These are phyloP conservation scores for Helogale parvula DNA, from an alignment of 2,113 vertebrate genomes.

Conservation along the genomic window DNA sequence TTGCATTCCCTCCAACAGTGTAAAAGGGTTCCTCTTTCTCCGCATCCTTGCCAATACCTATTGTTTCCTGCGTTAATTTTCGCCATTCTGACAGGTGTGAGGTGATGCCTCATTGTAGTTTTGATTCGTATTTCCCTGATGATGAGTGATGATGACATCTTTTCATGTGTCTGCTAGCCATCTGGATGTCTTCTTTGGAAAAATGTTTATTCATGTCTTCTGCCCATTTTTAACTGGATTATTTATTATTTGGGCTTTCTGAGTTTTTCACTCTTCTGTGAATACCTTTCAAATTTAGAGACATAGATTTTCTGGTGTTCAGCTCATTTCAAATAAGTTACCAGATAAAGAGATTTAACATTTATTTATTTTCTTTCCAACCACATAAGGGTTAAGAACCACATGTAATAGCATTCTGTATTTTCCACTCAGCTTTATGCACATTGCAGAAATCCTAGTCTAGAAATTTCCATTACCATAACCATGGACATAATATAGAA, in stretches of 20 bases:
- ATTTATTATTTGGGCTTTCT: neutral
- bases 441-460: neutral
- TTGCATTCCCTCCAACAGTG: neutral
- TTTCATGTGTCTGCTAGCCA: neutral
- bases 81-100: neutral
- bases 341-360: neutral
- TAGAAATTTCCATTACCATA: neutral
- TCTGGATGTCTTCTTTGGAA: neutral
- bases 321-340: neutral
- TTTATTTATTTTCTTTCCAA: neutral
- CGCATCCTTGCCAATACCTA: neutral
- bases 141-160: neutral
- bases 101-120: neutral
- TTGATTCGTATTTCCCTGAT: neutral
- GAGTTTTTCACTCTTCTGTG: neutral
- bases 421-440: neutral
- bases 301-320: neutral
- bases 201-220: neutral
- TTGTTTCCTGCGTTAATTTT: neutral
- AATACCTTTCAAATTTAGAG: neutral
- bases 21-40: neutral
- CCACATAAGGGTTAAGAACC: neutral
- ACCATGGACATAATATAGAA: neutral
- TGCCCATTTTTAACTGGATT: neutral
- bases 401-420: neutral